A percentile compares a stretch with the other conserved stretches of the same genome.
phyloP scores from a whole-genome alignment of 2,113 vertebrate species.

The Lota lota region DNA sequence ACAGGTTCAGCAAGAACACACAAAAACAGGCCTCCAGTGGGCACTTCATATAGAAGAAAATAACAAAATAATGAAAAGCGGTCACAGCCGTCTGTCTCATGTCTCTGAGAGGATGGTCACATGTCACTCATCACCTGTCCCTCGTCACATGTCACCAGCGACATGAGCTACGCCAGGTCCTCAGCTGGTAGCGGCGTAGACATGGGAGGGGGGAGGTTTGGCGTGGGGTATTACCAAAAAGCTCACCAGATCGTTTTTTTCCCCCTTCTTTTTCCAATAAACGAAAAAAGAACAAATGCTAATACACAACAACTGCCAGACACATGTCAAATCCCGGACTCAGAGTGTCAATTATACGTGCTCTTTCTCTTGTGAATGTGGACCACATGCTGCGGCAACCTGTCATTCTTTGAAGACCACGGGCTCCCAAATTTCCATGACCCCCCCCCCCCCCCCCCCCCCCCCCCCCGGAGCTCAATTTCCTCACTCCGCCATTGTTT shows the following conservation, averaged over 20 bases:
- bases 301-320: slow-evolving; percentile 51
- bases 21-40: slow-evolving; percentile 17
- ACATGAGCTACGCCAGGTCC: slow-evolving; percentile 21
- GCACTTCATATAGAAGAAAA: slow-evolving; percentile 9
- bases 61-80: slow-evolving; percentile 26
- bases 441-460: slow-evolving; percentile 36
- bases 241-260: slow-evolving; percentile 2
- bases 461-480: slow-evolving; percentile 42
- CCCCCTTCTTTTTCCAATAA: slow-evolving; percentile 37
- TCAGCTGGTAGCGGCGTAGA: slow-evolving; percentile 63
- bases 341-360: slow-evolving; percentile 63
- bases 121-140: slow-evolving; percentile 14
- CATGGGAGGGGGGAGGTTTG: background rate
- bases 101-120: slow-evolving; percentile 41
- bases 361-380: slow-evolving; percentile 38
- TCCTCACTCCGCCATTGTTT: slow-evolving; percentile 5
- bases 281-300: slow-evolving; percentile 21
- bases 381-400: slow-evolving; percentile 42
- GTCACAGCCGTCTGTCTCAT: slow-evolving; percentile 44
- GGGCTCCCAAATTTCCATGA: slow-evolving; percentile 47
- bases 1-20: slow-evolving; percentile 30
- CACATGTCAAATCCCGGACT: slow-evolving; percentile 52
- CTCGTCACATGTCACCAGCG: too few species aligned
- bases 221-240: slow-evolving; percentile 11
- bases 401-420: slow-evolving; percentile 48